Evolutionary conservation across 2,797 vertebrate species (phyloP), one percentile per base, ranked within the genome.

Genomic region (Chaetodon trifasciatus): DNA sequence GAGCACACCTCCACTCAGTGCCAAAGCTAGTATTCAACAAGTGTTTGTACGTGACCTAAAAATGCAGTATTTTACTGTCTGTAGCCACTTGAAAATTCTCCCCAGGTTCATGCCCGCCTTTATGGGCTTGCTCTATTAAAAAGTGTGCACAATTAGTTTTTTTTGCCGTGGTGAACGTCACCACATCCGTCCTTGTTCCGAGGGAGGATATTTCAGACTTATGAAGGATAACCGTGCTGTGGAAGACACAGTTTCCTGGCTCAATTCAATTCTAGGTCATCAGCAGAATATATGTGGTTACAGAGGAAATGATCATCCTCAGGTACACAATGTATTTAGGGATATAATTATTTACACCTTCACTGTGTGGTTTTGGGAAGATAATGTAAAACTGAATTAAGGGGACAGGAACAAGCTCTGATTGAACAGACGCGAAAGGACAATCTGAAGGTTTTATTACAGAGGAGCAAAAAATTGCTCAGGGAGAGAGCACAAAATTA

Each of bases 181-280:
- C 21, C 1, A 24, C 32, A 61, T 66, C 63, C 15, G 58, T 84
- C 80, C 81, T 89, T 71, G 79, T 84, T 85, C 63, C 76, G 40
- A 56, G 42, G 35, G 35, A 63, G 49, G 61, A 70, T 86, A 71
- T 88, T 79, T 85, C 47, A 49, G 57, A 63, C 35, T 75, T 62
- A 58, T 76, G 42, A 70, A 61, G 39, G 47, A 63, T 46, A 78
- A 70, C 24, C 35, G 24, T 1, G 61, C 39, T 71, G 47, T 78
- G 61, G 82, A 77, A 76, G 64, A 76, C 57, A 57, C 8, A 32
- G 66, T 81, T 68, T 76, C 50, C 80, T 64, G 52, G 46, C 67
- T 74, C 39, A 23, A 44, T 69, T 8, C 17, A 9, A 28, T 86
- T 90, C 74, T 66, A 82, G 81, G 74, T 83, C 75, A 82, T 49